A percentile compares a stretch with the other conserved stretches of the same genome.
Evolutionary conservation across 2,888 invertebrate species (phyloP).

Genomic region (Mythimna pallens): DNA sequence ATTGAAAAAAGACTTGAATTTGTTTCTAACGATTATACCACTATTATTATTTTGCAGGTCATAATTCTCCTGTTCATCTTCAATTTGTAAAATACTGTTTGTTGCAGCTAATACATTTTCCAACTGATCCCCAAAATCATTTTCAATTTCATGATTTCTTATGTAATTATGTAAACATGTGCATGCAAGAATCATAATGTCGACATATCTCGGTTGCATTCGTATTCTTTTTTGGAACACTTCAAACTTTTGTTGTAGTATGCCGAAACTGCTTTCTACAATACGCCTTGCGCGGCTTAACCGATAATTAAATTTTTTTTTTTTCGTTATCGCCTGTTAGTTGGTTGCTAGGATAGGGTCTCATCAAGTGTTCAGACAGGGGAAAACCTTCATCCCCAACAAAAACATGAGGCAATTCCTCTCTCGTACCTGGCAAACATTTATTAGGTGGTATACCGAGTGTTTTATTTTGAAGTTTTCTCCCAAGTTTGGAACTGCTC

Average conservation of each 20-base stretch:
- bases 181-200: slow-evolving; percentile 36
- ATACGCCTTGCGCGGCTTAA: slow-evolving; percentile 36
- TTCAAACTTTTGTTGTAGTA: slow-evolving; percentile 42
- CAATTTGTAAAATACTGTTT: neutral
- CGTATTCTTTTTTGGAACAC: slow-evolving; percentile 37
- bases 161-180: slow-evolving; percentile 13
- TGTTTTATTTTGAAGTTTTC: slow-evolving; percentile 34
- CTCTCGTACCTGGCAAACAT: slow-evolving; percentile 42
- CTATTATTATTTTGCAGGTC: slow-evolving; percentile 5
- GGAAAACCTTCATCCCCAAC: slow-evolving; percentile 42
- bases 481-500: neutral
- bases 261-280: slow-evolving; percentile 47
- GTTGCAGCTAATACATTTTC: neutral
- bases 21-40: slow-evolving; percentile 9
- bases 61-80: neutral
- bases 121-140: neutral
- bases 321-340: neutral
- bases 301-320: slow-evolving; percentile 29
- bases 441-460: slow-evolving; percentile 41
- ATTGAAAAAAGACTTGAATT: slow-evolving; percentile 21
- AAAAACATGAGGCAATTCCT: slow-evolving; percentile 36
- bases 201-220: slow-evolving; percentile 40
- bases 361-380: slow-evolving; percentile 33
- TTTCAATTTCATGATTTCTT: neutral
- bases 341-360: slow-evolving; percentile 36